Conservation (phyloP, 2,888 invertebrate species). For the Chloromyia formosa region DNA sequence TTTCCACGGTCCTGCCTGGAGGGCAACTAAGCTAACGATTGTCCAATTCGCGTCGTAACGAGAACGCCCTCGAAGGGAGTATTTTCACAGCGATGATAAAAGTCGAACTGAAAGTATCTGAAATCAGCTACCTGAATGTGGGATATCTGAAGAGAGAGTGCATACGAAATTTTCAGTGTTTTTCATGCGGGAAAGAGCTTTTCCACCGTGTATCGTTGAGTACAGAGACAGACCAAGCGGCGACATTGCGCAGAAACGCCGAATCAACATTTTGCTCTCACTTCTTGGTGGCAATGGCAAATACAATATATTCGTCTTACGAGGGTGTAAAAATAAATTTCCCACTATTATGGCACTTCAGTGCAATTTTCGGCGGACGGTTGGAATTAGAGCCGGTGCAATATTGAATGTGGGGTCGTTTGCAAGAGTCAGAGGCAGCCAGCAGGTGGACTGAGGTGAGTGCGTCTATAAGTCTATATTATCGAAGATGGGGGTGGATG, state of each 20-base stretch:
- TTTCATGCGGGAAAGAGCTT: neutral
- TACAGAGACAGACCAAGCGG: neutral
- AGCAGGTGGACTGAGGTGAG: neutral
- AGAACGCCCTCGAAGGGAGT: neutral
- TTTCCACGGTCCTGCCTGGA: too few relatives aligned
- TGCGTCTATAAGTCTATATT: neutral
- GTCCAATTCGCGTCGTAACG: too few relatives aligned
- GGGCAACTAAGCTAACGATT: too few relatives aligned
- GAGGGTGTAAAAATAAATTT: constrained; percentile 1
- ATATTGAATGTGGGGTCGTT: neutral
- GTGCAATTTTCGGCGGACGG: neutral
- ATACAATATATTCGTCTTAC: too few relatives aligned
- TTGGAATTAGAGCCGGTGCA: neutral
- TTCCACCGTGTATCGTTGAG: neutral
- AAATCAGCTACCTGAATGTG: neutral
- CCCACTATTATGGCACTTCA: neutral
- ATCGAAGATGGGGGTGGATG: too few relatives aligned
- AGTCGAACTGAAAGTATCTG: constrained; percentile 22
- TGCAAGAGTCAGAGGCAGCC: neutral
- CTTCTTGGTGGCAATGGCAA: too few relatives aligned
- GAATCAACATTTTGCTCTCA: too few relatives aligned
- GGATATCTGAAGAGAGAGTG: constrained; percentile 24
- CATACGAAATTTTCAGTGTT: neutral
- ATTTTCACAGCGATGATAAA: constrained; percentile 20
- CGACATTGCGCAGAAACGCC: constrained; percentile 4